These are phyloP conservation scores for Keiferia lycopersicella DNA, from an alignment of 2,888 invertebrate genomes.

Conservation along the genomic window DNA sequence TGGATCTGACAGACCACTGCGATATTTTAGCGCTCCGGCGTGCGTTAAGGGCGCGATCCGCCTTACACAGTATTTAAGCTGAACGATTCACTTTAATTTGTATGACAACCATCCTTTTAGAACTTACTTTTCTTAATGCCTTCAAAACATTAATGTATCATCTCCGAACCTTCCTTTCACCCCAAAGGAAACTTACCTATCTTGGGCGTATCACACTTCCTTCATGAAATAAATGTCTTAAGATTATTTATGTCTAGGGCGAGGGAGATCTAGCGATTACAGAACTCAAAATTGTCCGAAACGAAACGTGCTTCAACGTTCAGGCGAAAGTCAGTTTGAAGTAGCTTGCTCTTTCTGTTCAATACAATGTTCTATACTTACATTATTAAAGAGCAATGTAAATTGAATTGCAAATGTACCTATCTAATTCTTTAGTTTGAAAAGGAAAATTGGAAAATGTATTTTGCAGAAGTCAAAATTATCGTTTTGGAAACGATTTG, in stretches of 20 bases:
- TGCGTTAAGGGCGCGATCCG: too few relatives aligned
- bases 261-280: constrained; percentile 67
- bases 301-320: too few relatives aligned
- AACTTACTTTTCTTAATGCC: not conserved
- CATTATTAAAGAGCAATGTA: not conserved
- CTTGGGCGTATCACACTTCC: constrained; percentile 68
- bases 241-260: constrained; percentile 72
- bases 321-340: too few relatives aligned
- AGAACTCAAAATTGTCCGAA: constrained; percentile 44
- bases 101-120: too few relatives aligned
- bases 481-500: constrained; percentile 65
- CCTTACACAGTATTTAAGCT: too few relatives aligned
- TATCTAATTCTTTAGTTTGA: not conserved
- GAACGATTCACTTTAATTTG: too few relatives aligned
- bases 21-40: too few relatives aligned
- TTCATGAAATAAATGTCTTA: constrained; percentile 71
- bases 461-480: constrained; percentile 64
- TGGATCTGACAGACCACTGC: too few relatives aligned
- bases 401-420: not conserved
- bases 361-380: not conserved
- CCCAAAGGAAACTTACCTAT: constrained; percentile 23
- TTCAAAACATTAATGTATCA: constrained; percentile 10
- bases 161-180: constrained; percentile 7
- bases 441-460: constrained; percentile 56
- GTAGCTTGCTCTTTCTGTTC: not conserved